Evolutionary conservation across 2,888 invertebrate species (phyloP), one percentile per base, ranked within the genome.

Genomic region (Caenorhabditis sp.): DNA sequence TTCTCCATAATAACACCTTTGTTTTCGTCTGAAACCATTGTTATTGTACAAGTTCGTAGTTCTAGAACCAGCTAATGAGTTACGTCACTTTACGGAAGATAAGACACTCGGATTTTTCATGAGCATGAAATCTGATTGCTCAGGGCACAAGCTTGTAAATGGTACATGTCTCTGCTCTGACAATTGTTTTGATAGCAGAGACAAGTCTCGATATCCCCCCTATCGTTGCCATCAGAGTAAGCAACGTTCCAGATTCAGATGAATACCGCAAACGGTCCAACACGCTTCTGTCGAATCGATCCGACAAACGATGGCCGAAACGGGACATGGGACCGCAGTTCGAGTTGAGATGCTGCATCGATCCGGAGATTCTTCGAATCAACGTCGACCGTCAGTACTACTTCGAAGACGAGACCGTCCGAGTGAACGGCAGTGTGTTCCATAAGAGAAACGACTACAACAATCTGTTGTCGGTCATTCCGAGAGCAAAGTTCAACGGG

Each of bases 401-500:
- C 41, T 84, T 85, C 35, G 87, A 87, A 47, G 84, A 87, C 58
- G 86, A 86, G 56, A 84, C 87, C 80, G 88, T 90, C 19, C 76
- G 85, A 26, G 63, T 74, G 19, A 87, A 90, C 28, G 92, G 92
- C 1, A 92, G 92, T 77, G 96, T 98, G 91, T 98, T 98, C 94
- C 95, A 96, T 56, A 95, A 96, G 91, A 95, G 98, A 89, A 94
- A 95, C 93, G 97, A 97, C 94, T 96, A 97, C 94, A 96, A 96
- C 92, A 96, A 96, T 73, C 96, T 97, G 95, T 96, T 83, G 51
- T 66, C 96, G 93, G 95, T 95, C 90, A 95, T 98, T 92, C 98
- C 98, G 89, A 95, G 95, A 93, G 95, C 96, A 93, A 97, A 97
- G 94, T 95, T 97, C 93, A 98, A 98, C 94, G 97, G 97, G 92